Evolutionary conservation across 2,888 invertebrate species (phyloP), one percentile per base, ranked within the genome.

Genomic region (Schrankia costaestrigalis): DNA sequence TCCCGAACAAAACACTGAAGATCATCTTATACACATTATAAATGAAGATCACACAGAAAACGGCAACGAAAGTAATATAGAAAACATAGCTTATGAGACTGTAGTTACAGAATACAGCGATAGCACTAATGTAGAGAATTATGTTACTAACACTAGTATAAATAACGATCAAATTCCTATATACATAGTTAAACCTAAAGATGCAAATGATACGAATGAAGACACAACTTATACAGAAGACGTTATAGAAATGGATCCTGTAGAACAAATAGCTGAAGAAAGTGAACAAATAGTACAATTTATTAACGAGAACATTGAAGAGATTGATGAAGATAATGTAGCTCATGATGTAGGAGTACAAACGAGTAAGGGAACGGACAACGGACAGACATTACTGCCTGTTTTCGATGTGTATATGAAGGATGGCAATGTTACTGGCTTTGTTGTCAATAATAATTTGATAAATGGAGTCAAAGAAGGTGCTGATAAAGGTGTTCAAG

Each of bases 361-460:
- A 32, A 56, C 62, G 7, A 51, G 36, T 37, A 22, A 17, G 2
- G 37, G 14, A 26, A 26, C 36, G 19, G 46, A 52, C 11, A 42
- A 47, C 5, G 46, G 47, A n/a, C 56, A 57, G 21, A 52, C 63
- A n/a, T 41, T 56, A 8, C 26, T 63, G 28, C 69, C 67, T 8
- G 59, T 64, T 23, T 69, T 69, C 28, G 67, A 69, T 46, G 59
- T 68, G 19, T 55, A 56, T 42, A 64, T 68, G 68, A 68, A 65
- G 37, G 59, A 65, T 33, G 69, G 69, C 3, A 64, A 66, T 50
- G 63, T 66, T 11, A 62, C 63, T 0, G 68, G 63, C 12, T 66
- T 63, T 32, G 54, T 68, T 34, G 55, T 65, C 2, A 52, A 60
- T 30, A 46, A 64, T 38, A 50, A 51, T 28, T 26, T 41, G 6